Percentiles rank a stretch among this genome's conserved stretches.
Evolutionary conservation across 2,888 invertebrate species (phyloP).

Genomic region (Drosophila neonasuta): DNA sequence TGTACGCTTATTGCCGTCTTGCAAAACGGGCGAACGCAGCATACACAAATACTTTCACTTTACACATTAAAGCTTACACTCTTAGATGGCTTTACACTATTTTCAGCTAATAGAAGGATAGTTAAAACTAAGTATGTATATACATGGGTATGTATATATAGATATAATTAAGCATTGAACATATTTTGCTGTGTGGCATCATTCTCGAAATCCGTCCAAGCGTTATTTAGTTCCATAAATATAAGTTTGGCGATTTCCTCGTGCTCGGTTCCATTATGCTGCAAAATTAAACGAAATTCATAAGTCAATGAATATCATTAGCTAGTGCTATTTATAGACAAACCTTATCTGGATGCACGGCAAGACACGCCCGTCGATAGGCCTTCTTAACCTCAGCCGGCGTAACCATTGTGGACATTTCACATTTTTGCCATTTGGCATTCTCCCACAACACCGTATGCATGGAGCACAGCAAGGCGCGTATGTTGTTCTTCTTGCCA

Average conservation of each 20-base stretch:
- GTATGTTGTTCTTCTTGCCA: slow-evolving; percentile 97
- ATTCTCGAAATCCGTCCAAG: slow-evolving; percentile 96
- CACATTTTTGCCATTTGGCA: slow-evolving; percentile 94
- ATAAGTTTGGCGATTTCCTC: slow-evolving; percentile 97
- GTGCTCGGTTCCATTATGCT: slow-evolving; percentile 96
- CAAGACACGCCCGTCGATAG: slow-evolving; percentile 96
- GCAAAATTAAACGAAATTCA: slow-evolving; percentile 75
- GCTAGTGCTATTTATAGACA: slow-evolving; percentile 29
- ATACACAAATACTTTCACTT: slow-evolving; percentile 55
- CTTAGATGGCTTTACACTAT: slow-evolving; percentile 60
- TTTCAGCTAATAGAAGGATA: slow-evolving; percentile 57
- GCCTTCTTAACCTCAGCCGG: slow-evolving; percentile 97
- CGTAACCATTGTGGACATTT: slow-evolving; percentile 97
- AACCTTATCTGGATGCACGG: slow-evolving; percentile 99
- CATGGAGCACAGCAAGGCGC: slow-evolving; percentile 96
- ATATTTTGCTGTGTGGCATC: slow-evolving; percentile 91
- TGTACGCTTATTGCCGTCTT: slow-evolving; percentile 21
- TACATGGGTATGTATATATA: slow-evolving; percentile 36
- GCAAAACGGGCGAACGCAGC: slow-evolving; percentile 9
- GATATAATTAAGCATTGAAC: slow-evolving; percentile 82
- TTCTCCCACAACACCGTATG: slow-evolving; percentile 97
- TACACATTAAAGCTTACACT: slow-evolving; percentile 61
- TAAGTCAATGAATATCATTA: background rate
- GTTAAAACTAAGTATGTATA: slow-evolving; percentile 42
- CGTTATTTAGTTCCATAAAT: slow-evolving; percentile 99